Conservation (phyloP, 2,888 invertebrate species). For the Didymodactylos carnosus region DNA sequence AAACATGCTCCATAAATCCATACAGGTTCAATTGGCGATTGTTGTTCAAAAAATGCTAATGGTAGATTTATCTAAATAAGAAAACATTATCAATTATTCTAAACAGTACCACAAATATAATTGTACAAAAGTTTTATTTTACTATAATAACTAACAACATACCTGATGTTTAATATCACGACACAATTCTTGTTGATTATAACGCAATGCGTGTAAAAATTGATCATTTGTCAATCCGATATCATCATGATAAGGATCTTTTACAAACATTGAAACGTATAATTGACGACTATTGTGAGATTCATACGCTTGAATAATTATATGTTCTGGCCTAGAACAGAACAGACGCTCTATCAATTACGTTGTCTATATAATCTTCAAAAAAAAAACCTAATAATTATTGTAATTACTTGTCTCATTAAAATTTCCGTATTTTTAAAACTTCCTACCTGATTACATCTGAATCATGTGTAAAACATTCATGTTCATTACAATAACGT, state of each 20-base stretch:
- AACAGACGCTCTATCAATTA: too few species aligned
- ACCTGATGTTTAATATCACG: neutral
- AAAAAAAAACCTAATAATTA: too few species aligned
- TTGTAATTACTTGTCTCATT: too few species aligned
- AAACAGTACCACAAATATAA: too few species aligned
- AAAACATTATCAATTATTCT: neutral
- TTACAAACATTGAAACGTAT: neutral
- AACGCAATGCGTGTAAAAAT: neutral
- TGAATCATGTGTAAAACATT: neutral
- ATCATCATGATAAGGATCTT: neutral
- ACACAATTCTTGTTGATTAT: neutral
- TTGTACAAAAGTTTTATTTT: neutral
- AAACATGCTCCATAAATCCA: neutral
- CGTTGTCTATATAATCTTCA: too few species aligned
- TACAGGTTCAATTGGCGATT: neutral
- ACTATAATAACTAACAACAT: too few species aligned
- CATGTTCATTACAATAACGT: neutral
- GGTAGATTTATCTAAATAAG: neutral
- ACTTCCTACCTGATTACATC: neutral
- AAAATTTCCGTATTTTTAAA: neutral
- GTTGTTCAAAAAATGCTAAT: neutral
- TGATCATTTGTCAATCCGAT: neutral
- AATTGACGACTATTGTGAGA: neutral
- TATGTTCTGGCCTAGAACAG: neutral
- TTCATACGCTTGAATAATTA: neutral